phyloP scores from a whole-genome alignment of 2,888 invertebrate species.

The Megastigmus dorsalis region DNA sequence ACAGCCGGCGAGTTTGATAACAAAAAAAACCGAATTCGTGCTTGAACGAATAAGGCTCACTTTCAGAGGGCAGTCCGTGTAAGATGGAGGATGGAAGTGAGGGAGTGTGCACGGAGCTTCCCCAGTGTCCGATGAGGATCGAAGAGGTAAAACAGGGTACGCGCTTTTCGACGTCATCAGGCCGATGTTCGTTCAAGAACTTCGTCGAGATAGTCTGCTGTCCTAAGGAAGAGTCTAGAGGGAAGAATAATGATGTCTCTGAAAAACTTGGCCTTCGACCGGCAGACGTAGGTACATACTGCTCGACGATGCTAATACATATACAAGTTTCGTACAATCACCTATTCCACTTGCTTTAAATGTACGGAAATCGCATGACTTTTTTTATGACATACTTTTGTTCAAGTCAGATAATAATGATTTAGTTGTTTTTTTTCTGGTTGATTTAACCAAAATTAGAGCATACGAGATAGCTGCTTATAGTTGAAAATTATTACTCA shows the following conservation, averaged over 20 bases:
- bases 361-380: too few relatives aligned
- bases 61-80: conserved; percentile 47
- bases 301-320: too few relatives aligned
- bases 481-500: too few relatives aligned
- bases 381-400: too few relatives aligned
- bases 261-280: conserved; percentile 37
- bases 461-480: too few relatives aligned
- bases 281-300: conserved; percentile 48
- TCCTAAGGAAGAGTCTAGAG: background rate
- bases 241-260: background rate
- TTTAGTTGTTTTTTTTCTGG: too few relatives aligned
- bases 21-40: too few relatives aligned
- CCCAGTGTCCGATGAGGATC: conserved; percentile 25
- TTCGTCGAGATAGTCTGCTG: conserved; percentile 50
- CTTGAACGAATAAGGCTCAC: too few relatives aligned
- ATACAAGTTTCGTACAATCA: too few relatives aligned
- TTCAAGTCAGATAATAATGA: too few relatives aligned
- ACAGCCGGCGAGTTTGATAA: background rate
- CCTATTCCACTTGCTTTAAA: too few relatives aligned
- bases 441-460: too few relatives aligned
- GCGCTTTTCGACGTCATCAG: conserved; percentile 18
- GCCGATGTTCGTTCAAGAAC: conserved; percentile 40
- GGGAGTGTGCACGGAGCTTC: conserved; percentile 29
- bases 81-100: conserved; percentile 38
- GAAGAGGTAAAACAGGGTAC: conserved; percentile 25